Base-by-base conservation (phyloP, 92 coral and sea anemone species). In the Umimayanthus chanpuru region DNA sequence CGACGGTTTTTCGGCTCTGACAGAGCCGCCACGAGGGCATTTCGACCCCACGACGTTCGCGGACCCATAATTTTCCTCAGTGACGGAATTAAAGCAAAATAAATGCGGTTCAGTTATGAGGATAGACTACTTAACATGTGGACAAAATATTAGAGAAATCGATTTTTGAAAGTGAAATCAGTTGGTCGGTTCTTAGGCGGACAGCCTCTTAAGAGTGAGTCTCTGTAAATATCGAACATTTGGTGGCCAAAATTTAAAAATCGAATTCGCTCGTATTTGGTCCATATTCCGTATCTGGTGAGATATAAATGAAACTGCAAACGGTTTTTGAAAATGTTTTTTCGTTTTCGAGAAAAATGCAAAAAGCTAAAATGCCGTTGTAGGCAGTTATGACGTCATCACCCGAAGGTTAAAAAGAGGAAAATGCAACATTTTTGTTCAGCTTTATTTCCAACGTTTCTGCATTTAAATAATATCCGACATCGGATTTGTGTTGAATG, bases 51-150 rank as follows among this genome's bases (percentile, higher is more conserved):
- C 73, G 36, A 64, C 84, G 66, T 89, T 89, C 88, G 84, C 80
- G 85, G 88, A 43, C 67, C 72, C 49, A 83, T 85, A 89, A 83
- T 41, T 89, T 85, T 85, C 67, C 85, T 58, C 32, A 36, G 40
- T 25, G 79, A 77, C 82, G 92, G 88, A 74, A 76, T 80, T 85
- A 36, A 89, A 89, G 30, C 85, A 77, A 89, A 85, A 89, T 66
- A 77, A 89, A 89, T 89, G 65, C 92, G 32, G 82, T 89, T 85
- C 82, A 86, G 89, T 86, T 86, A 86, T 86, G 40, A 26, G 73
- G 73, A 86, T 74, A 86, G 38, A 75, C 43, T 85, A 85, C 89
- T 84, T 65, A 58, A 89, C 89, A 72, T 67, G 76, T 85, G 84
- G 84, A 32, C 82, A 83, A 76, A 89, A 68, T 76, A n/a, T 89